Conservation (phyloP, 37 sponge, comb jelly and placozoan genomes). For the Bolinopsis microptera region DNA sequence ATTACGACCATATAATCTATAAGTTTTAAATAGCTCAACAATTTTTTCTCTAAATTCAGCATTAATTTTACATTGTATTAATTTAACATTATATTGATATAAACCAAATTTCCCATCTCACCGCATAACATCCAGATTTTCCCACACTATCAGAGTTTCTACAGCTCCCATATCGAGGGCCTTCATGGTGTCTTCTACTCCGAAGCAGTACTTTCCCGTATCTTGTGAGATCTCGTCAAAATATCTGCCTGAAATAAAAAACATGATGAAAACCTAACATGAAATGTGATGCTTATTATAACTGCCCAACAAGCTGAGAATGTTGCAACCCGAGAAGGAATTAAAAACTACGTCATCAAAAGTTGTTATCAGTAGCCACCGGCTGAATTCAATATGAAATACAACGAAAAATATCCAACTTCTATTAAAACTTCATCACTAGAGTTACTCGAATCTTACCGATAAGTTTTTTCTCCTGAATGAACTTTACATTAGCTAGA, state of each 20-base stretch:
- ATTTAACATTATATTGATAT: background rate
- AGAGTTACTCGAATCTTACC: slow-evolving; percentile 44
- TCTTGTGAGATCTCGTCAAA: slow-evolving; percentile 99
- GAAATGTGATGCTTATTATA: too few species aligned
- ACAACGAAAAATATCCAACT: too few species aligned
- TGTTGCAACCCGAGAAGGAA: too few species aligned
- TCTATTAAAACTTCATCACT: too few species aligned
- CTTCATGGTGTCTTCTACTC: slow-evolving; percentile 89
- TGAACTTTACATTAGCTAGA: slow-evolving; percentile 95
- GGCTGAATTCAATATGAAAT: too few species aligned
- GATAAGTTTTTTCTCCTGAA: slow-evolving; percentile 98
- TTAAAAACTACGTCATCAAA: too few species aligned
- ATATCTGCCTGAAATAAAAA: slow-evolving; percentile 74
- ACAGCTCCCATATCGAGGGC: slow-evolving; percentile 94
- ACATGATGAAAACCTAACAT: too few species aligned
- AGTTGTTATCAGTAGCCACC: too few species aligned
- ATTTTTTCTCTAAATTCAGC: too few species aligned
- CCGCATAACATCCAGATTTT: slow-evolving; percentile 87
- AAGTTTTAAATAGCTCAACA: background rate
- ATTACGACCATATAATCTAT: background rate
- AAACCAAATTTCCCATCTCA: too few species aligned
- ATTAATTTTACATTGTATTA: too few species aligned
- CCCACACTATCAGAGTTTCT: slow-evolving; percentile 98
- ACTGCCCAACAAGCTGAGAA: too few species aligned
- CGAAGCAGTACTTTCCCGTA: slow-evolving; percentile 97